Conservation (phyloP, 1,140 invertebrate genomes). For the Zophobas morio region DNA sequence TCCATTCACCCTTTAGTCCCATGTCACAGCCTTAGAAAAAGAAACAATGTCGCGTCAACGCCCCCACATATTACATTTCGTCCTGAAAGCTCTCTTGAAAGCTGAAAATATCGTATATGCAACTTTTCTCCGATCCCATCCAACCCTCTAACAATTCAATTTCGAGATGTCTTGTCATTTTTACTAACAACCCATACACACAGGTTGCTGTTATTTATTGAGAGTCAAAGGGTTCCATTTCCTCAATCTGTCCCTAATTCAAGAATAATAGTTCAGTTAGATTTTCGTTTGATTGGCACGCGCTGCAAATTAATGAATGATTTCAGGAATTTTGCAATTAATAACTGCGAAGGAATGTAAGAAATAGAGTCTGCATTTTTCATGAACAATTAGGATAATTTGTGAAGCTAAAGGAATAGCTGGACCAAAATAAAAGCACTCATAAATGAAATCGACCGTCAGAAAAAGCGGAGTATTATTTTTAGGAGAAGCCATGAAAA, state of each 20-base stretch:
- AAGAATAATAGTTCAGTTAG: conserved; percentile 16
- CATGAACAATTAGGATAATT: neutral
- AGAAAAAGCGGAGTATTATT: too few species aligned
- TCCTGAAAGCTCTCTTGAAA: conserved; percentile 8
- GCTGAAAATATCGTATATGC: conserved; percentile 19
- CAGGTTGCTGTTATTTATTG: neutral
- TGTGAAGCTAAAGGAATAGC: neutral
- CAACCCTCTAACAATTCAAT: conserved; percentile 20
- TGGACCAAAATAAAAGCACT: too few species aligned
- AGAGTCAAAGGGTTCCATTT: too few species aligned
- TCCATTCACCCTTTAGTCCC: too few species aligned
- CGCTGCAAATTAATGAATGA: neutral
- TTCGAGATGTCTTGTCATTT: conserved; percentile 11
- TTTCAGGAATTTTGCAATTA: conserved; percentile 35
- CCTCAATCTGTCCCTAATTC: neutral
- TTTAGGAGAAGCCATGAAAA: too few species aligned
- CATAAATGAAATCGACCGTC: too few species aligned
- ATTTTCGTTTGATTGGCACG: conserved; percentile 1
- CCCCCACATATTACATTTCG: conserved; percentile 9
- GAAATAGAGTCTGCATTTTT: conserved; percentile 7
- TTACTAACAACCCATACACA: neutral
- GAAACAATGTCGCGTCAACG: conserved; percentile 13
- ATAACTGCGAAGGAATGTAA: conserved; percentile 1
- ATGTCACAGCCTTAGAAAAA: neutral
- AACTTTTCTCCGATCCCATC: conserved; percentile 3